Percentiles rank a stretch among this genome's conserved stretches.
Conservation (phyloP, 1,140 invertebrate genomes). For the Pemphigus obesinymphae region DNA sequence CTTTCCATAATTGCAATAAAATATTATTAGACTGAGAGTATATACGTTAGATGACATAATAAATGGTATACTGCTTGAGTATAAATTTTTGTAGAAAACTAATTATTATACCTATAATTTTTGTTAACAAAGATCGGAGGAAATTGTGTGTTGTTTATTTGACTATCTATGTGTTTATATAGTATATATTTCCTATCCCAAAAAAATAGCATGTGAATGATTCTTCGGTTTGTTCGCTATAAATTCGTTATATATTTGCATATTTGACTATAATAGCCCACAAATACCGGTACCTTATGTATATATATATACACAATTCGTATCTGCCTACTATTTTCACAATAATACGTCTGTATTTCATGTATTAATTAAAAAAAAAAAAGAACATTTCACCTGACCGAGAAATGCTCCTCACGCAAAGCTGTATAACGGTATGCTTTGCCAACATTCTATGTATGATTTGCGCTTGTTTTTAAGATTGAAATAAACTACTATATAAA, state of each 20-base stretch:
- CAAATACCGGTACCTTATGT: too few species aligned
- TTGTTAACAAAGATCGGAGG: not conserved
- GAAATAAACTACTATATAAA: not conserved
- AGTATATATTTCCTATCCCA: not conserved
- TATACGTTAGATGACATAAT: not conserved
- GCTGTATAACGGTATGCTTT: not conserved
- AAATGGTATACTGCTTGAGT: not conserved
- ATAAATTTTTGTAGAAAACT: not conserved
- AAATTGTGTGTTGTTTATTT: not conserved
- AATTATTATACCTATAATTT: not conserved
- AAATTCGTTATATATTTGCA: not conserved
- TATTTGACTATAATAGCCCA: not conserved
- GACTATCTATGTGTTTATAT: not conserved
- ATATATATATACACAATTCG: not conserved
- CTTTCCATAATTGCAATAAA: not conserved
- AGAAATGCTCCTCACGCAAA: not conserved
- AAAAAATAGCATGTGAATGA: conserved; percentile 15
- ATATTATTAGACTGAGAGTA: not conserved
- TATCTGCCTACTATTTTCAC: not conserved
- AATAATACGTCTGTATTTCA: too few species aligned
- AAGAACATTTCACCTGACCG: not conserved
- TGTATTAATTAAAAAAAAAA: not conserved
- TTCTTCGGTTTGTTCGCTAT: not conserved
- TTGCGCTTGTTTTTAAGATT: not conserved
- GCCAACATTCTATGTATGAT: not conserved